Evolutionary conservation across 2,888 invertebrate genomes (phyloP), one percentile per base, ranked within the genome.

Genomic region (Chouioia cunea): DNA sequence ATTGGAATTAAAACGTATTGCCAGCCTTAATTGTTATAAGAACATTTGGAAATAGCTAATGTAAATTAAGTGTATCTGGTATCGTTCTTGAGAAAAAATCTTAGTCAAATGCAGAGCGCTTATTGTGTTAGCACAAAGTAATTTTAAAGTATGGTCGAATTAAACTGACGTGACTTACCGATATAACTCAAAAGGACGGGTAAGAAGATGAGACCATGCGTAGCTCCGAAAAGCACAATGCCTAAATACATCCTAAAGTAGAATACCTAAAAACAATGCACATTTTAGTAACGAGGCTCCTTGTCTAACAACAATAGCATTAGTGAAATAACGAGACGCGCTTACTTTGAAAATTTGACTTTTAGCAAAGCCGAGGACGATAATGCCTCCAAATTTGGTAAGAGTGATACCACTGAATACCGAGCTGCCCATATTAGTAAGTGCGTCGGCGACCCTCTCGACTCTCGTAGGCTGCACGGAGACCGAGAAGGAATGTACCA

Each of bases 191-290:
- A 92, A 81, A 99, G 90, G 73, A 99, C 98, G 10, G 99, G 99
- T 78, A 99, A 89, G 89, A 99, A 98, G 82, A 99, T 93, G 73
- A 99, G 91, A 18, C 99, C 99, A 86, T 99, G 99, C 4, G 96
- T 92, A 10, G 99, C 99, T 65, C 99, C 99, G 85, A 97, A 93
- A 71, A 99, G 82, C 65, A 99, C 99, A 80, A 99, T 99, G 70
- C 97, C 97, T 83, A 99, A 89, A 87, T 99, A 99, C 96, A 98
- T 97, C 77, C 97, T 91, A 89, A 97, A 97, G 89, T 97, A 97
- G 88, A 96, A 97, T 82, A 93, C 93, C 90, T 92, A 87, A 4
- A 77, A 77, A 36, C 14, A 47, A 43, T 56, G 16, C 22, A 44
- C 48, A 70, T 27, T 20, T 54, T 64, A 20, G 44, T 44, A 64